Evolutionary conservation across 2,797 vertebrate genomes (phyloP).

Genomic region (Micropoecilia bifurca): DNA sequence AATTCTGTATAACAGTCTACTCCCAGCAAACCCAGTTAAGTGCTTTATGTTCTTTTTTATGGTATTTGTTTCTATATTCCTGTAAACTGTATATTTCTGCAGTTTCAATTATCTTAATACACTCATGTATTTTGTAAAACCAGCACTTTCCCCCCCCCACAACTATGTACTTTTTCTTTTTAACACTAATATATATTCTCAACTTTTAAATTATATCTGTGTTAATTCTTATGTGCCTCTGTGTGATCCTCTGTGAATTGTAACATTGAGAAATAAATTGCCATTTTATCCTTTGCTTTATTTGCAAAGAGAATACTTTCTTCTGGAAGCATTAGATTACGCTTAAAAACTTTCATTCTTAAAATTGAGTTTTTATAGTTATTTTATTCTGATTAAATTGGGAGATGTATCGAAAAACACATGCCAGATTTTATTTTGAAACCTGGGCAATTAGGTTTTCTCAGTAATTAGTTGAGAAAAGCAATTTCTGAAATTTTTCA

Average conservation of each 20-base stretch:
- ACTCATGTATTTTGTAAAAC: neutral
- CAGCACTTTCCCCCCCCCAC: neutral
- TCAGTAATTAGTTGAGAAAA: no score
- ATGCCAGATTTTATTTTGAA: no score
- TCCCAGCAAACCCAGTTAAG: neutral
- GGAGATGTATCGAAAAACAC: neutral
- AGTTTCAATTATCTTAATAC: neutral
- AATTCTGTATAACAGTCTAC: neutral
- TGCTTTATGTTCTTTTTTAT: neutral
- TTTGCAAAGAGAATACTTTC: neutral
- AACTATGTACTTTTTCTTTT: neutral
- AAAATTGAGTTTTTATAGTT: no score
- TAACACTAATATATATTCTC: neutral
- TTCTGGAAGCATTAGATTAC: neutral
- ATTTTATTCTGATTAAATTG: neutral
- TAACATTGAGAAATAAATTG: neutral
- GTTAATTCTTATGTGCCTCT: neutral
- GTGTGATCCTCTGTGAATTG: neutral
- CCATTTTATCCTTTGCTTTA: neutral
- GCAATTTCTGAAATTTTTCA: no score
- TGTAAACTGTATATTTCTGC: neutral
- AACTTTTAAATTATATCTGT: neutral
- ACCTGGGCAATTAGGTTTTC: no score
- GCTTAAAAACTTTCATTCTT: neutral
- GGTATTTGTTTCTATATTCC: neutral